Evolutionary conservation across 2,888 invertebrate genomes (phyloP).

Genomic region (Eilema griseolum): DNA sequence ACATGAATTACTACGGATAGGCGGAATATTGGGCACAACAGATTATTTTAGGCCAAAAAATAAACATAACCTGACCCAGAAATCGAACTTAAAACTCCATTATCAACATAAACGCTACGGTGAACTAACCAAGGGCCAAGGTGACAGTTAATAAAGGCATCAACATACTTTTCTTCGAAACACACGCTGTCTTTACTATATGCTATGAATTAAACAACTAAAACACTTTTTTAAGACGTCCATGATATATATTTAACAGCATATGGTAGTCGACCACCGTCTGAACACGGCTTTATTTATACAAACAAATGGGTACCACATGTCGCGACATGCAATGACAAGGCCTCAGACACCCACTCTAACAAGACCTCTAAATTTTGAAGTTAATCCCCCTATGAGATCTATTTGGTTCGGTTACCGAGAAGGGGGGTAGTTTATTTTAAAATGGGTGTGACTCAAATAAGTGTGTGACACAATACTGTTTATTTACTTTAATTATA

Average conservation of each 20-base stretch:
- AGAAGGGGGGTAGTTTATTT: constrained; percentile 45
- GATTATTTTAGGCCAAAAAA: not conserved
- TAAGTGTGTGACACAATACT: constrained; percentile 78
- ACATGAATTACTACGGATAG: too few species aligned
- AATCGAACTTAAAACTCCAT: not conserved
- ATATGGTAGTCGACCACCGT: constrained; percentile 68
- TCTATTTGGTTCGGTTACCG: not conserved
- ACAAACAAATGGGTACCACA: constrained; percentile 82
- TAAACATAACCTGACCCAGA: not conserved
- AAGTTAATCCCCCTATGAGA: constrained; percentile 7
- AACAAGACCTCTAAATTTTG: constrained; percentile 41
- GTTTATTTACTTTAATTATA: constrained; percentile 79
- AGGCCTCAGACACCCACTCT: constrained; percentile 66
- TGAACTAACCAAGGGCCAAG: not conserved
- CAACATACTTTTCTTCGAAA: not conserved
- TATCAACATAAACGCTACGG: not conserved
- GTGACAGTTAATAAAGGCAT: not conserved
- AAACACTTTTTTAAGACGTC: constrained; percentile 28
- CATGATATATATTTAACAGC: constrained; percentile 53
- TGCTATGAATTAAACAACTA: constrained; percentile 26
- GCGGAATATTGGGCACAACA: too few species aligned
- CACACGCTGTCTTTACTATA: not conserved
- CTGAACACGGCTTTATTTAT: constrained; percentile 78
- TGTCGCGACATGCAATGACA: constrained; percentile 81
- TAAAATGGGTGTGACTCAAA: constrained; percentile 57